Evolutionary conservation across 2,113 vertebrate genomes (phyloP).

Genomic region (Clinocottus analis): DNA sequence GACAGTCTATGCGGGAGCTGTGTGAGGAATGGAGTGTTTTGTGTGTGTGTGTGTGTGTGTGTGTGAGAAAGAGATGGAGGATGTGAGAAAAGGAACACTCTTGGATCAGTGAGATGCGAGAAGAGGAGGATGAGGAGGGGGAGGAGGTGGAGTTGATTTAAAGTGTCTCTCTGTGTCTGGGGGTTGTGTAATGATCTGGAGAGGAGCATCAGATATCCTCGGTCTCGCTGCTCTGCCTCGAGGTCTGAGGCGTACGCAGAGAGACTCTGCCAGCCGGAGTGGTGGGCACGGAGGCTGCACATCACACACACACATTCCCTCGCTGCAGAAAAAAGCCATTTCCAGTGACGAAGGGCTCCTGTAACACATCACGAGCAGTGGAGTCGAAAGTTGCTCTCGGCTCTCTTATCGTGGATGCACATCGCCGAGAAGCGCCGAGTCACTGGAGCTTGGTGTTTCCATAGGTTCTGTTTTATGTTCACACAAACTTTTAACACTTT

Average conservation of each 20-base stretch:
- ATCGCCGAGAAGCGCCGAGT: neutral
- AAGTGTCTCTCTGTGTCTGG: conserved; percentile 61
- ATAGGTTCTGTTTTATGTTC: neutral
- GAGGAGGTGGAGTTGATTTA: conserved; percentile 60
- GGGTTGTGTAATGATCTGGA: conserved; percentile 67
- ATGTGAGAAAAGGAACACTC: conserved; percentile 32
- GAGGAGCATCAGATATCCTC: conserved; percentile 60
- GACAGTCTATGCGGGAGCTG: neutral
- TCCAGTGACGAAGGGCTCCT: conserved; percentile 44
- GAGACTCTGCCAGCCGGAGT: conserved; percentile 40
- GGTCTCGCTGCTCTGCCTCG: conserved; percentile 51
- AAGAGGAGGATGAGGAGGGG: conserved; percentile 41
- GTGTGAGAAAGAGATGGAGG: conserved; percentile 23
- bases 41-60: neutral
- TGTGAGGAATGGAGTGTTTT: conserved; percentile 23
- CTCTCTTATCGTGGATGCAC: conserved; percentile 32
- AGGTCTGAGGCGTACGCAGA: conserved; percentile 49
- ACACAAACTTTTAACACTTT: conserved; percentile 3
- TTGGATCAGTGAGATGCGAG: conserved; percentile 45
- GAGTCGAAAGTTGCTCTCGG: conserved; percentile 31
- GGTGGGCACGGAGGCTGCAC: conserved; percentile 45
- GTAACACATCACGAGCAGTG: conserved; percentile 48
- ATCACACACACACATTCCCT: conserved; percentile 51
- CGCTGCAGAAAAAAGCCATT: conserved; percentile 32
- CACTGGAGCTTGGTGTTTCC: neutral